Evolutionary conservation across 2,113 vertebrate genomes (phyloP).

Genomic region (Melanerpes aurifrons): DNA sequence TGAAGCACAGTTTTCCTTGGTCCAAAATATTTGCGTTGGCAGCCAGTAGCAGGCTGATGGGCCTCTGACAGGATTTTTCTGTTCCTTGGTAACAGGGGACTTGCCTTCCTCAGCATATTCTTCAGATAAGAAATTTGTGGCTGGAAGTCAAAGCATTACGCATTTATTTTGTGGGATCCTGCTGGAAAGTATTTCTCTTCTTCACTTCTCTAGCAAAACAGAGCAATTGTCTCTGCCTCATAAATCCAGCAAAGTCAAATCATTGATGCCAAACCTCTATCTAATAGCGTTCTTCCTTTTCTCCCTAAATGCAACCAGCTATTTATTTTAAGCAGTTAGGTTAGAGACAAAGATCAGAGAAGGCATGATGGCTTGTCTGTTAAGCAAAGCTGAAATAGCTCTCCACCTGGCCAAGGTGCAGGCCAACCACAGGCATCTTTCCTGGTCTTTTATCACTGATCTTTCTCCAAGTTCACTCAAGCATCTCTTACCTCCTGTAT

Average conservation of each 20-base stretch:
- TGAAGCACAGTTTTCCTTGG: constrained; percentile 8
- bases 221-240: neutral
- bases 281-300: neutral
- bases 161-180: neutral
- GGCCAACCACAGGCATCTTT: constrained; percentile 31
- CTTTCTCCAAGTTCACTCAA: constrained; percentile 59
- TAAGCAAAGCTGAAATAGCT: constrained; percentile 43
- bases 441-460: constrained; percentile 5
- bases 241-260: constrained; percentile 9
- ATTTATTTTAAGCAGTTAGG: constrained; percentile 20
- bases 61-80: neutral
- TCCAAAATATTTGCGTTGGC: neutral
- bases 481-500: constrained; percentile 56
- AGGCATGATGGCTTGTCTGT: neutral
- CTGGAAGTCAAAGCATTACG: neutral
- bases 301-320: neutral
- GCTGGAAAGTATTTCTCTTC: neutral
- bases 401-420: constrained; percentile 36
- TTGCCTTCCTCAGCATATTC: neutral
- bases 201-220: neutral
- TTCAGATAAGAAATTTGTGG: neutral
- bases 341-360: constrained; percentile 13
- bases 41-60: neutral
- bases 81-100: neutral
- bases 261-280: neutral